phyloP scores from a whole-genome alignment of 2,113 vertebrate species.

The Falco punctatus region DNA sequence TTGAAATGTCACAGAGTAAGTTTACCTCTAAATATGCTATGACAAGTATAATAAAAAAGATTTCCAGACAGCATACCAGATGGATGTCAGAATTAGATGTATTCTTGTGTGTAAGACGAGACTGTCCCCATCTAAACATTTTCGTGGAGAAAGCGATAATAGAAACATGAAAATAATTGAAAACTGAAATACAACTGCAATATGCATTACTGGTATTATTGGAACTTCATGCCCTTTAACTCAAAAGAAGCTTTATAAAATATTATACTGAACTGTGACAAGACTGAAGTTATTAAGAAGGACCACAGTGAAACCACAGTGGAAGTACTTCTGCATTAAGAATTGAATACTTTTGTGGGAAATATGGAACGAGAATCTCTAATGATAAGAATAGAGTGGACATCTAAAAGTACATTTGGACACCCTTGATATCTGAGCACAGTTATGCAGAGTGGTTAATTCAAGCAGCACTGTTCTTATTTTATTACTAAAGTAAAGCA shows the following conservation, averaged over 20 bases:
- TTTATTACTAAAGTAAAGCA: slow-evolving; percentile 36
- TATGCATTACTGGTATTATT: slow-evolving; percentile 24
- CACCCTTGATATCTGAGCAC: slow-evolving; percentile 19
- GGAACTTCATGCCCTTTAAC: slow-evolving; percentile 49
- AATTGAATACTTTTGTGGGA: slow-evolving; percentile 17
- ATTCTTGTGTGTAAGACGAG: slow-evolving; percentile 23
- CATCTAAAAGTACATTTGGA: slow-evolving; percentile 38
- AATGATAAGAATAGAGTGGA: background rate
- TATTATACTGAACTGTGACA: slow-evolving; percentile 10
- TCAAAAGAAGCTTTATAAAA: slow-evolving; percentile 44
- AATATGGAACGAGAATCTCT: slow-evolving; percentile 30
- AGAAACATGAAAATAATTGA: slow-evolving; percentile 37
- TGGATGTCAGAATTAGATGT: slow-evolving; percentile 41
- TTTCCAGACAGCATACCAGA: slow-evolving; percentile 25
- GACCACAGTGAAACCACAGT: background rate
- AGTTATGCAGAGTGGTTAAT: slow-evolving; percentile 54
- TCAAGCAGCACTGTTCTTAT: slow-evolving; percentile 42
- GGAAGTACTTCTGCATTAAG: slow-evolving; percentile 21
- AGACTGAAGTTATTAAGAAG: slow-evolving; percentile 32
- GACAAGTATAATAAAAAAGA: slow-evolving; percentile 47
- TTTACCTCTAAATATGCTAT: slow-evolving; percentile 30
- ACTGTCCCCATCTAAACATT: slow-evolving; percentile 8
- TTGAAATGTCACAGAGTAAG: background rate
- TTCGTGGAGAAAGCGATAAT: slow-evolving; percentile 23
- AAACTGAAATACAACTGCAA: slow-evolving; percentile 43